Base-by-base conservation (phyloP, 2,797 vertebrate genomes). In the Rhadinocentrus ornatus region DNA sequence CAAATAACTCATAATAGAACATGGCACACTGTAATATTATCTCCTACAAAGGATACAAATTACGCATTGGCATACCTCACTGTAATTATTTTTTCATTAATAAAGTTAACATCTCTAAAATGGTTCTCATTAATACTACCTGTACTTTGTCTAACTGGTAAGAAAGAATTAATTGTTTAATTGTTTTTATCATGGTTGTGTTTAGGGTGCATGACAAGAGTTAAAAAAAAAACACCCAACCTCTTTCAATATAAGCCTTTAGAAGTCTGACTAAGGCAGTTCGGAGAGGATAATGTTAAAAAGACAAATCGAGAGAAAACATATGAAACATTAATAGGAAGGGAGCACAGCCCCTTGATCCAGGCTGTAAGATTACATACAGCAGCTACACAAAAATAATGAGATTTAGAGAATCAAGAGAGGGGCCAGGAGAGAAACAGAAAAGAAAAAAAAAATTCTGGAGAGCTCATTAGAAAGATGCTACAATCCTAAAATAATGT, bases 371-470 rank as follows among this genome's bases (percentile, higher is more conserved):
- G 78, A 89, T 84, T 85, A 81, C 81, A 73, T 80, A 68, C 74
- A 83, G 82, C 22, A 71, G 74, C 69, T 58, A 60, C 39, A 80
- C 58, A 82, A 82, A 87, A 84, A 82, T 84, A 89, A 87, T 85
- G 80, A 83, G 80, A 78, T 73, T 44, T 55, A 55, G 69, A 70
- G 66, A 85, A 82, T 69, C 66, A 66, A 77, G 68, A 78, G 16
- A 34, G 39, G 66, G 69, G 76, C 67, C 15, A 32, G 66, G 54
- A 77, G 66, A 16, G 50, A 52, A 53, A 7, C 44, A 58, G 56
- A 44, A 69, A 76, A 58, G 59, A 32, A 57, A 58, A 66, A 39
- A 65, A 39, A 18, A 50, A 29, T 2, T 44, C 29, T 2, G 29
- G 55, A 66, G 78, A 84, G 81, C 71, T 62, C 44, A 76, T 76